Conservation (phyloP, 2,797 vertebrate species). For the Xyrichtys novacula region DNA sequence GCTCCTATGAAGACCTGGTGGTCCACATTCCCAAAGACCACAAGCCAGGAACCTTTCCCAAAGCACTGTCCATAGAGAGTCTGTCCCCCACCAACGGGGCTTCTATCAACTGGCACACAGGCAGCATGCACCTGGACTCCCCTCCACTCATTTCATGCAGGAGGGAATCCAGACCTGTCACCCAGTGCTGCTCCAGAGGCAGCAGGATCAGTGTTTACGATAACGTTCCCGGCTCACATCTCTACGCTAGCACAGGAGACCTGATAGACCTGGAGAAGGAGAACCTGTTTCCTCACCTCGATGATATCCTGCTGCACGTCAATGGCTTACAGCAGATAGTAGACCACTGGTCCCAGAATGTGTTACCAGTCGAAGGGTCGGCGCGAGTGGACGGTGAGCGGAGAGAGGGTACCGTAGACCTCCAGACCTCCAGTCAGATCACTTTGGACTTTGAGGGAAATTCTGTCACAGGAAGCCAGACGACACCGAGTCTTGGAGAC, state of each 20-base stretch:
- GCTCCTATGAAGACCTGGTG: conserved; percentile 95
- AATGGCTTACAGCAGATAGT: conserved; percentile 94
- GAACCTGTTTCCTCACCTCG: conserved; percentile 92
- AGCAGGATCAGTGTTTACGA: conserved; percentile 98
- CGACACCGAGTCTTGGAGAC: conserved; percentile 88
- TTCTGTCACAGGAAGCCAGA: conserved; percentile 90
- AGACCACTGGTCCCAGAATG: conserved; percentile 93
- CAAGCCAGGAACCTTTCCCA: conserved; percentile 98
- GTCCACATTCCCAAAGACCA: conserved; percentile 98
- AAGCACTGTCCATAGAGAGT: conserved; percentile 98
- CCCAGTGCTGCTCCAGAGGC: conserved; percentile 89
- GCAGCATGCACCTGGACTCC: conserved; percentile 83
- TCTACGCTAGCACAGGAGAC: conserved; percentile 97
- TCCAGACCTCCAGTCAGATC: conserved; percentile 88
- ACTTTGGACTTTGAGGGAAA: conserved; percentile 93
- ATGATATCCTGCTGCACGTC: conserved; percentile 95
- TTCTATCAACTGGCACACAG: conserved; percentile 89
- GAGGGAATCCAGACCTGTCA: conserved; percentile 84
- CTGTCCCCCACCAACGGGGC: conserved; percentile 88
- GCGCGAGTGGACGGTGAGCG: conserved; percentile 62
- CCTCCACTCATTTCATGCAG: conserved; percentile 80
- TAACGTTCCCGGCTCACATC: conserved; percentile 95
- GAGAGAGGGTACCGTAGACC: conserved; percentile 67
- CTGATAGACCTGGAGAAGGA: conserved; percentile 96
- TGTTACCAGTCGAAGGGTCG: conserved; percentile 84